phyloP scores from a whole-genome alignment of 1,140 invertebrate genomes.

The Zaprionus africanus region DNA sequence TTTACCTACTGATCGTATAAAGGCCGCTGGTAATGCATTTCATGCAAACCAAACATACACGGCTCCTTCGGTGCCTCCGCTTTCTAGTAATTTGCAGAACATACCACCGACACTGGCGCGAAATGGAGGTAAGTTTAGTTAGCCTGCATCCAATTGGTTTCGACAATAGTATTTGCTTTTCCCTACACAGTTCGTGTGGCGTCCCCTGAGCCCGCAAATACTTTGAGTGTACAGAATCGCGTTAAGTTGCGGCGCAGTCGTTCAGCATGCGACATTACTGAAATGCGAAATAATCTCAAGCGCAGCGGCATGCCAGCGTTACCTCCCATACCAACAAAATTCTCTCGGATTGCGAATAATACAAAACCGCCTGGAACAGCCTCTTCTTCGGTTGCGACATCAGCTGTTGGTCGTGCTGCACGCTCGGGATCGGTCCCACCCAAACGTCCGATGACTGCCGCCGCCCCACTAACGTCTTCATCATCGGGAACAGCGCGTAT shows the following conservation, averaged over 20 bases:
- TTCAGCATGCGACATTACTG: conserved; percentile 71
- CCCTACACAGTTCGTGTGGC: conserved; percentile 47
- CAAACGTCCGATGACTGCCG: conserved; percentile 21
- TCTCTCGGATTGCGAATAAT: conserved; percentile 37
- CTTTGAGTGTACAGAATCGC: conserved; percentile 22
- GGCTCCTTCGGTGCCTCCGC: conserved; percentile 40
- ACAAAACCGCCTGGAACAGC: conserved; percentile 3
- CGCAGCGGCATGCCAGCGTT: conserved; percentile 52
- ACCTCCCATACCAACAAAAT: conserved; percentile 64
- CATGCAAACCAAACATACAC: conserved; percentile 42
- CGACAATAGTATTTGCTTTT: background rate
- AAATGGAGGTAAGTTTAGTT: conserved; percentile 38
- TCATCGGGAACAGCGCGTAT: background rate
- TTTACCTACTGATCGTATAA: conserved; percentile 72
- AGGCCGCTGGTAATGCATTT: conserved; percentile 37
- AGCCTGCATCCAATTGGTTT: background rate
- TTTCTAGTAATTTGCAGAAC: conserved; percentile 66
- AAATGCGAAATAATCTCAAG: conserved; percentile 56
- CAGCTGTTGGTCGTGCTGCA: background rate
- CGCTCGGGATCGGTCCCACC: background rate
- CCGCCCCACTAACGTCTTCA: background rate
- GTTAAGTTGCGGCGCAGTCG: conserved; percentile 72
- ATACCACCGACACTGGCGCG: conserved; percentile 45
- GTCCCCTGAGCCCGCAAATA: conserved; percentile 63
- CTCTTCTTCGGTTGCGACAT: background rate